A percentile compares a stretch with the other conserved stretches of the same genome.
phyloP scores from a whole-genome alignment of 2,113 vertebrate genomes.

The Serranochromis macrocephalus region DNA sequence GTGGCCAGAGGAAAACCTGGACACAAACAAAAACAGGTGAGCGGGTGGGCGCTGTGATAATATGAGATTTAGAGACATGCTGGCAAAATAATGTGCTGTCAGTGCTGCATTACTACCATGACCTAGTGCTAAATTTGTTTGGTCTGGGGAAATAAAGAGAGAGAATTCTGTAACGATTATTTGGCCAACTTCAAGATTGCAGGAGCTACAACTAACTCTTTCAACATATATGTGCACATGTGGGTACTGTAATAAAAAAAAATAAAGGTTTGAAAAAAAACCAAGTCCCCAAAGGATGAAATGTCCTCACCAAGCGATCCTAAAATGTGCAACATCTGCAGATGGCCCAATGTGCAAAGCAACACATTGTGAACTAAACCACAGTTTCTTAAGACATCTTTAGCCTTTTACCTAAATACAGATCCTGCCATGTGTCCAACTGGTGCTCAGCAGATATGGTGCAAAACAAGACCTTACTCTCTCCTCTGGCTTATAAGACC shows the following conservation, averaged over 20 bases:
- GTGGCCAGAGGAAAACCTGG: constrained; percentile 20
- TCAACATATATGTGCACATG: not conserved
- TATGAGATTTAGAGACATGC: not conserved
- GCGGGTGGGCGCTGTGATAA: not conserved
- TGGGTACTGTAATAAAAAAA: not conserved
- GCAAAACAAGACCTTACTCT: constrained; percentile 21
- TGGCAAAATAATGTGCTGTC: not conserved
- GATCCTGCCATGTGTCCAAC: constrained; percentile 6
- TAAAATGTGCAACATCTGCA: constrained; percentile 37
- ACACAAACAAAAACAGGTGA: constrained; percentile 16
- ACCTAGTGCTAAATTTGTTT: not conserved
- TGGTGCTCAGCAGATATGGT: constrained; percentile 4
- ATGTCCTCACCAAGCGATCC: not conserved
- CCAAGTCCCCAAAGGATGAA: not conserved
- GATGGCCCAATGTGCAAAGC: constrained; percentile 25
- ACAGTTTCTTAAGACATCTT: constrained; percentile 56
- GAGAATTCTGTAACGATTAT: not conserved
- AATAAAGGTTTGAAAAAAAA: not conserved
- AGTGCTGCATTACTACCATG: not conserved
- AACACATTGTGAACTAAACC: constrained; percentile 35
- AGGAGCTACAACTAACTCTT: not conserved
- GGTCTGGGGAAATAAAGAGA: not conserved
- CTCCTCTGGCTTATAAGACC: constrained; percentile 3
- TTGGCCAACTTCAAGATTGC: not conserved
- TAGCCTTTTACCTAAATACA: constrained; percentile 58